Base-by-base conservation (phyloP, 2,888 invertebrate genomes). In the Leptopilina myrica region DNA sequence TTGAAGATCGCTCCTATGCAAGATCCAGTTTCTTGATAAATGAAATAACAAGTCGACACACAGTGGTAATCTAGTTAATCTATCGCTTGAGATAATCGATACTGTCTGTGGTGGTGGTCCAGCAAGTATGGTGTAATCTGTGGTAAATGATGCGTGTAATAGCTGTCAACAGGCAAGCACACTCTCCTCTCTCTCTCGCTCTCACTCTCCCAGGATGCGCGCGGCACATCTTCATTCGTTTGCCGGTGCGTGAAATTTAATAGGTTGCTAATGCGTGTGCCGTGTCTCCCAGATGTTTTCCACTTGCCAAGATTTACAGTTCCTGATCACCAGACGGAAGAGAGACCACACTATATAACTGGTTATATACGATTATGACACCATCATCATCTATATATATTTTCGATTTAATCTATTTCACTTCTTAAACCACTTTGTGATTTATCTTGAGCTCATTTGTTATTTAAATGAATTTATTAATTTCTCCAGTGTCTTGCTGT, bases 101-200 rank as follows among this genome's bases (percentile, higher is more conserved):
- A 91, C 89, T 88, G 90, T 90, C 89, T 87, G 88, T 89, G 88
- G 87, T 88, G 88, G 87, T 88, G 88, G 87, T 87, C 88, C 88
- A 84, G 85, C 84, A 75, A 83, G 84, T 81, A 76, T 79, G 80
- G 76, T 64, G 86, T 85, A 83, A 89, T 88, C 85, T 78, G 83
- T 79, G 85, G 84, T 88, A 90, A 91, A 90, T 90, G 90, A 91
- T 88, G 90, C 90, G 89, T 89, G 90, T 91, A 91, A 91, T 89
- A 85, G 87, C 89, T 90, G 91, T 91, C 91, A 90, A 90, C 88
- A 85, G 79, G 79, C 84, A 83, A 43, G 82, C 81, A 11, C 49
- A 9, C 46, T 46, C 46, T 46, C 46, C 46, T 46, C 46, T 46
- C 46, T 46, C 46, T 46, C 46, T 46, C 9, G 0, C 46, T 46